A percentile compares a stretch with the other conserved stretches of the same genome.
Conservation (phyloP, 2,797 vertebrate genomes). For the Etheostoma nigrum region DNA sequence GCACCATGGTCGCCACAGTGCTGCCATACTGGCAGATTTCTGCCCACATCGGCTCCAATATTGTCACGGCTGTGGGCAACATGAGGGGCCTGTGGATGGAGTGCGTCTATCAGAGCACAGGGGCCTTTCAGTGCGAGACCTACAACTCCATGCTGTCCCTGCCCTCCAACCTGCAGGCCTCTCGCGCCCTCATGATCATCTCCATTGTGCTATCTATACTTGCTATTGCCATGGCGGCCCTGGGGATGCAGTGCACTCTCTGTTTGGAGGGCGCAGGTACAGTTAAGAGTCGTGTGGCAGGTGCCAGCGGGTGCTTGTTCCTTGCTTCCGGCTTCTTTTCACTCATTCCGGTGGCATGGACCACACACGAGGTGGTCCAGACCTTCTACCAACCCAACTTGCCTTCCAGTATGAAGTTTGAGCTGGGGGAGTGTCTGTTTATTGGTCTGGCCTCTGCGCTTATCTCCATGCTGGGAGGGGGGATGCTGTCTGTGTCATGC, state of each 20-base stretch:
- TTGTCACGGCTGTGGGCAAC: conserved; percentile 91
- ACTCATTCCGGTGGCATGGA: conserved; percentile 93
- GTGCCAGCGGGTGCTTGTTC: conserved; percentile 85
- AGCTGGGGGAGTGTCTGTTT: conserved; percentile 94
- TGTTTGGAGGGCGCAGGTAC: conserved; percentile 86
- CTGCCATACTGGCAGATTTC: conserved; percentile 93
- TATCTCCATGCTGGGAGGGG: conserved; percentile 89
- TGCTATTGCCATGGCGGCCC: conserved; percentile 81
- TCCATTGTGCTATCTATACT: conserved; percentile 89
- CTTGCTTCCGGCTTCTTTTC: conserved; percentile 89
- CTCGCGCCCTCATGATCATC: conserved; percentile 95
- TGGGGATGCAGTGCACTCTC: conserved; percentile 95
- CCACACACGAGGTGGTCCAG: conserved; percentile 91
- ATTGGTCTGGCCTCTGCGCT: conserved; percentile 91
- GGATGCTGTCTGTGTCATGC: conserved; percentile 90
- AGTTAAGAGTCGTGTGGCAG: conserved; percentile 87
- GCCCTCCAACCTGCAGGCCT: conserved; percentile 88
- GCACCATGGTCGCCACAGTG: conserved; percentile 89
- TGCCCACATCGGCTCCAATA: conserved; percentile 93
- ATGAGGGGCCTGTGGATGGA: conserved; percentile 98
- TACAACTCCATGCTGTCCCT: conserved; percentile 95
- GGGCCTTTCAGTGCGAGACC: conserved; percentile 95
- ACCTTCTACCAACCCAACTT: conserved; percentile 90
- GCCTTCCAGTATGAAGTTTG: conserved; percentile 90
- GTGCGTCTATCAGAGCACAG: conserved; percentile 94